Conservation (phyloP, 2,797 vertebrate species). For the Acomys russatus region DNA sequence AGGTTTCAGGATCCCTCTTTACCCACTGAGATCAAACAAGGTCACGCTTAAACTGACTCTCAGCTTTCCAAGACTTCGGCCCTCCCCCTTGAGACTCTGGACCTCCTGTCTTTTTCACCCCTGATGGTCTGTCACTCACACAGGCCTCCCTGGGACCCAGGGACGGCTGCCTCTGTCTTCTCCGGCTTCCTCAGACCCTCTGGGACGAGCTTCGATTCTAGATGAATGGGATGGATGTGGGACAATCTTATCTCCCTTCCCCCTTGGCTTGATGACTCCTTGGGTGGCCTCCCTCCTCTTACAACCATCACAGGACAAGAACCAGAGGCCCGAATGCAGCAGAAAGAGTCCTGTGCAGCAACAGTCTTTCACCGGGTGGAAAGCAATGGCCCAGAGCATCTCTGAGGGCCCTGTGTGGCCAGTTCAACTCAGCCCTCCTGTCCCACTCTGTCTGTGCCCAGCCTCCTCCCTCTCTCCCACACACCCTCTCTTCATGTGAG, state of each 20-base stretch:
- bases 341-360: background rate
- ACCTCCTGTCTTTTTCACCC: background rate
- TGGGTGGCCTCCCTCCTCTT: too few relatives aligned
- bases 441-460: background rate
- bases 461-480: background rate
- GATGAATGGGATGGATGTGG: rapidly evolving
- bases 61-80: background rate
- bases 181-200: background rate
- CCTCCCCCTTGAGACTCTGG: background rate
- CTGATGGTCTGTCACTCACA: background rate
- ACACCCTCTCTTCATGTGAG: background rate
- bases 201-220: background rate
- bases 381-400: background rate
- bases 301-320: background rate
- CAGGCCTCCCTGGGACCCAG: background rate
- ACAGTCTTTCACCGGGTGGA: background rate
- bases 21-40: background rate
- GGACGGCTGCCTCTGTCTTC: background rate
- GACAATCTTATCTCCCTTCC: background rate
- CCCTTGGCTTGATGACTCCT: too few relatives aligned
- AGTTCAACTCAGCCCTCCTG: background rate
- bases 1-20: background rate
- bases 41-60: background rate
- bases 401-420: background rate
- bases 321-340: background rate